Evolutionary conservation across 2,113 vertebrate genomes (phyloP).

Genomic region (Otocyon megalotis): DNA sequence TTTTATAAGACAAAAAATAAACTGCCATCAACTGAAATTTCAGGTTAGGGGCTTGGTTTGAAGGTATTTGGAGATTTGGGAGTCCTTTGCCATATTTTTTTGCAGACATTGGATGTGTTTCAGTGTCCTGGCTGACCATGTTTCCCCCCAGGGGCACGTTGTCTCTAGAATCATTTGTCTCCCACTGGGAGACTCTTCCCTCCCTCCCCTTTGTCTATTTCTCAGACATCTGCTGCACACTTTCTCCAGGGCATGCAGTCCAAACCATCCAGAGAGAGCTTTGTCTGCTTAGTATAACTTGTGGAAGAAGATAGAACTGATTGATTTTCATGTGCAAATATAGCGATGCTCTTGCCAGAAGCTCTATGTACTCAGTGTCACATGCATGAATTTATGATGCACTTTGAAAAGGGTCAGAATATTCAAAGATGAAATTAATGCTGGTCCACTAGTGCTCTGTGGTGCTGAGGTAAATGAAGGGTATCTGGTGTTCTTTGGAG

Average conservation of each 20-base stretch:
- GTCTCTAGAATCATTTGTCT: not conserved
- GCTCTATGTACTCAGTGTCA: not conserved
- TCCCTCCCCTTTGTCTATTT: not conserved
- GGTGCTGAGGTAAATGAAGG: not conserved
- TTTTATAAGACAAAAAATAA: conserved; percentile 2
- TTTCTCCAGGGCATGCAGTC: not conserved
- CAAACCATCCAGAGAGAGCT: not conserved
- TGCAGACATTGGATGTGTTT: not conserved
- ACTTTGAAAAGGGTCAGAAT: not conserved
- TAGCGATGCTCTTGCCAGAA: not conserved
- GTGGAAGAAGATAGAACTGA: not conserved
- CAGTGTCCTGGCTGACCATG: not conserved
- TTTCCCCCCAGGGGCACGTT: not conserved
- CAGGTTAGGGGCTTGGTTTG: not conserved
- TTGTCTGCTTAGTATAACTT: not conserved
- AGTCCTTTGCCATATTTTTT: not conserved
- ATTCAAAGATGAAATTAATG: not conserved
- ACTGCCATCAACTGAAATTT: not conserved
- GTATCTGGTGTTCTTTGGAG: not conserved
- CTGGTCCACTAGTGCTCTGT: not conserved
- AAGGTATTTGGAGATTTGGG: not conserved
- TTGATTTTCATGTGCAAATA: not conserved
- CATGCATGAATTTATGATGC: not conserved
- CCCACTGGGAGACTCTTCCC: not conserved
- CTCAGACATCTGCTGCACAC: conserved; percentile 35